Evolutionary conservation across 2,113 vertebrate genomes (phyloP).

Genomic region (Vimba vimba): DNA sequence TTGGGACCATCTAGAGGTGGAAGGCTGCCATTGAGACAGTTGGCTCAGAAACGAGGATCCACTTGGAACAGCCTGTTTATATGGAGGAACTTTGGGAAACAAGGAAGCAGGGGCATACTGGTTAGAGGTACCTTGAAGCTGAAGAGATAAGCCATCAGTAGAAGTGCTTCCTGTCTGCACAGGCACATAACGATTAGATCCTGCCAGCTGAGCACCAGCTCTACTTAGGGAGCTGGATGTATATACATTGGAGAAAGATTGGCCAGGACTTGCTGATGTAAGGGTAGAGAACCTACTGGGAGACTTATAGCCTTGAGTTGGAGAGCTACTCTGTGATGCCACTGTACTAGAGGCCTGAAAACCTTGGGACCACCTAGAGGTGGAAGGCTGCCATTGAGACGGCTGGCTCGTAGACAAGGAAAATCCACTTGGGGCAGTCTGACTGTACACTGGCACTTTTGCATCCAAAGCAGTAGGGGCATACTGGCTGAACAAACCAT

Average conservation of each 20-base stretch:
- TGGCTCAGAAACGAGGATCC: background rate
- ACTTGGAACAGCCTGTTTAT: background rate
- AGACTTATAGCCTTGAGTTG: background rate
- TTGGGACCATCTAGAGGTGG: background rate
- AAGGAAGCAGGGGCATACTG: background rate
- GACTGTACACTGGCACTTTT: background rate
- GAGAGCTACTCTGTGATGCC: background rate
- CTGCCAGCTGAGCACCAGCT: background rate
- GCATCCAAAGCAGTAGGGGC: background rate
- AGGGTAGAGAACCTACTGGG: background rate
- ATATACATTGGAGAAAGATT: background rate
- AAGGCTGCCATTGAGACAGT: background rate
- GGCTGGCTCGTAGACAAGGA: accelerated
- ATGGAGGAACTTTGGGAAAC: background rate
- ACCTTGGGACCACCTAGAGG: background rate
- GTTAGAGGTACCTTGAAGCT: background rate
- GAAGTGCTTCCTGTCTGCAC: background rate
- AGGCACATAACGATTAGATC: background rate
- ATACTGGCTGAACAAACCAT: no score
- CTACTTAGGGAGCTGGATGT: background rate
- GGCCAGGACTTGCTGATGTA: background rate
- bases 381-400: background rate
- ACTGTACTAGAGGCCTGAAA: background rate
- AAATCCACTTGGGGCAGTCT: background rate
- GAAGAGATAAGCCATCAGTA: background rate